A percentile compares a stretch with the other conserved stretches of the same genome.
phyloP scores from a whole-genome alignment of 2,888 invertebrate genomes.

The Axea sp. region DNA sequence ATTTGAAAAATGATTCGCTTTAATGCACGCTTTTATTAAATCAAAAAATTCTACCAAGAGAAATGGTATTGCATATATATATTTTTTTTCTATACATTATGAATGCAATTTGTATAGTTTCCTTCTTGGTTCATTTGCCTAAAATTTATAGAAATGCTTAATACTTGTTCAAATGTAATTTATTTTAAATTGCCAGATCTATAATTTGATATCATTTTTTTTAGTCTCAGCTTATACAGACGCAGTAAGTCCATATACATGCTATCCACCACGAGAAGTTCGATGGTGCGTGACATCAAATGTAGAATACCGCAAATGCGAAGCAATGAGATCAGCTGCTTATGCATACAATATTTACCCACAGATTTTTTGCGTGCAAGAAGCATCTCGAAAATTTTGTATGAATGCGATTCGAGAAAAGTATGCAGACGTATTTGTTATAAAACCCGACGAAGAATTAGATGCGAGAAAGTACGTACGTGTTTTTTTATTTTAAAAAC shows the following conservation, averaged over 20 bases:
- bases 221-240: constrained; percentile 76
- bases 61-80: no score
- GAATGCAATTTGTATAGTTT: no score
- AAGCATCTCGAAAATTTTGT: constrained; percentile 83
- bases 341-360: constrained; percentile 89
- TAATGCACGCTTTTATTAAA: no score
- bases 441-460: constrained; percentile 86
- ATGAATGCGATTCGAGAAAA: constrained; percentile 83
- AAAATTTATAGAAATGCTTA: no score
- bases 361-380: constrained; percentile 87
- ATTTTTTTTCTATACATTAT: no score
- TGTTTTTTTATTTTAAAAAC: no score
- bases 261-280: constrained; percentile 73
- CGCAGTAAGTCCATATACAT: constrained; percentile 73
- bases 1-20: no score
- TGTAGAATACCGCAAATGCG: constrained; percentile 88
- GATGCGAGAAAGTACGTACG: constrained; percentile 85
- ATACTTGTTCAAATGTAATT: no score
- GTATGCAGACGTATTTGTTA: constrained; percentile 86
- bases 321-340: constrained; percentile 87
- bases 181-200: no score
- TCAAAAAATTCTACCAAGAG: no score
- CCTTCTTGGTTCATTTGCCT: no score
- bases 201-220: constrained; percentile 27
- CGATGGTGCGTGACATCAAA: constrained; percentile 84